phyloP scores from a whole-genome alignment of 2,888 invertebrate species.

The Eustalomyia histrio region DNA sequence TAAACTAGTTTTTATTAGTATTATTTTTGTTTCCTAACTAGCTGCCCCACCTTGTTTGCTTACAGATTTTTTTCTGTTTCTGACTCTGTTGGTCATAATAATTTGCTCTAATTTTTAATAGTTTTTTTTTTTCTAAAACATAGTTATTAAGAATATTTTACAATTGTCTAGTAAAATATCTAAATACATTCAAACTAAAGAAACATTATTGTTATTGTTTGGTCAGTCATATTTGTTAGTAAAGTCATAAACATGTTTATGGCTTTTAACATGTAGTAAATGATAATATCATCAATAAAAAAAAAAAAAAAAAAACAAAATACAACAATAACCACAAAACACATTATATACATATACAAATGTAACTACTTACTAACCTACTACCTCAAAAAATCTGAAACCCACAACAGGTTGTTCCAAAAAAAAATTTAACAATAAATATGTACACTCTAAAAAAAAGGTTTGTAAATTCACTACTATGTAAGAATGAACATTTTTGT shows the following conservation, averaged over 20 bases:
- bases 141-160: constrained; percentile 44
- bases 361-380: constrained; percentile 10
- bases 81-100: constrained; percentile 43
- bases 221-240: constrained; percentile 47
- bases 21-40: constrained; percentile 6
- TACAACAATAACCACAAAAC: constrained; percentile 3
- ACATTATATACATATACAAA: constrained; percentile 14
- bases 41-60: constrained; percentile 53
- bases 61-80: constrained; percentile 16
- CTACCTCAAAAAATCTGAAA: constrained; percentile 3
- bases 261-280: constrained; percentile 57
- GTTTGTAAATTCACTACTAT: no score
- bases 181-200: constrained; percentile 16
- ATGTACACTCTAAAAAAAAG: no score
- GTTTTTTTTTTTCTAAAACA: not conserved
- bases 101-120: constrained; percentile 59
- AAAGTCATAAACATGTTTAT: constrained; percentile 59
- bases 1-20: not conserved
- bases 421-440: no score
- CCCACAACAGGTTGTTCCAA: constrained; percentile 58
- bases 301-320: constrained; percentile 55
- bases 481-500: no score
- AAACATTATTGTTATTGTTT: constrained; percentile 47
- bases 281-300: constrained; percentile 64
- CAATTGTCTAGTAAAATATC: constrained; percentile 41